These are phyloP conservation scores for Archegozetes longisetosus DNA, from an alignment of 1,140 invertebrate species.

Conservation along the genomic window DNA sequence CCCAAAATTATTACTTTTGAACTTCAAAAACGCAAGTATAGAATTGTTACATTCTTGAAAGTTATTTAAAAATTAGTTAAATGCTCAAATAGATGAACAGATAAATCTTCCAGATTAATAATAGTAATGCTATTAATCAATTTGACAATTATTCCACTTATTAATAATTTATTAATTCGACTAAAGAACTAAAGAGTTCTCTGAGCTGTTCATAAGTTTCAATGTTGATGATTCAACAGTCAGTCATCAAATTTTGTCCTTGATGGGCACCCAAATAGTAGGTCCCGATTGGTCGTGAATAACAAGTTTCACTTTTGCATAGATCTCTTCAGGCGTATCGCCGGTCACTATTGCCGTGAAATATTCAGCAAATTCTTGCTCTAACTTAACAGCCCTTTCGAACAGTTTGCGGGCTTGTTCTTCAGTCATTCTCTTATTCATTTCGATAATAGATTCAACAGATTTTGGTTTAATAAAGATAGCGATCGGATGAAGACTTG, in stretches of 20 bases:
- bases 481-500: conserved; percentile 89
- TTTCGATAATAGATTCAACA: conserved; percentile 92
- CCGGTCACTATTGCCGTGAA: conserved; percentile 96
- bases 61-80: no score
- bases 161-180: no score
- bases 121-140: no score
- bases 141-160: no score
- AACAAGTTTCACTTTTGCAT: conserved; percentile 81
- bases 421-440: conserved; percentile 96
- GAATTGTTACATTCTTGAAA: no score
- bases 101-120: no score
- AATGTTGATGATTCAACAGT: no score
- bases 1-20: no score
- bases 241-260: background rate
- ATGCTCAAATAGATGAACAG: no score
- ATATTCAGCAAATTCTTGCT: conserved; percentile 97
- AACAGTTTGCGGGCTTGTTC: conserved; percentile 93
- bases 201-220: no score
- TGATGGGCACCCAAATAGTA: conserved; percentile 88
- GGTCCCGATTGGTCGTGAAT: conserved; percentile 88
- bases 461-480: conserved; percentile 98
- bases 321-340: conserved; percentile 94
- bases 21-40: no score
- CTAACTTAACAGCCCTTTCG: conserved; percentile 87
- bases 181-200: no score